Conservation (phyloP, 2,888 invertebrate genomes). For the Drosophila mulleri region DNA sequence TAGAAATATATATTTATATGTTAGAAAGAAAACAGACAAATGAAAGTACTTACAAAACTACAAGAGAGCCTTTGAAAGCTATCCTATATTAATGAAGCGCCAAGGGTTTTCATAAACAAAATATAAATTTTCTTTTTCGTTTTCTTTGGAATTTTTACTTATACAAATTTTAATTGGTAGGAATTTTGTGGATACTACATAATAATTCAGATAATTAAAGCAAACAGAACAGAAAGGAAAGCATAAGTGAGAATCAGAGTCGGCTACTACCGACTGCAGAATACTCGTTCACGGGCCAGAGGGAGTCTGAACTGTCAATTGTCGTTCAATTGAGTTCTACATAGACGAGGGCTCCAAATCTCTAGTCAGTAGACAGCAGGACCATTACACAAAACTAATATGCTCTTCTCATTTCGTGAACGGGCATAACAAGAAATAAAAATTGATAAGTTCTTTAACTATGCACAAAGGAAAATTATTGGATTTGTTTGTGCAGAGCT, state of each 20-base stretch:
- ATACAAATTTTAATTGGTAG: slow-evolving; percentile 32
- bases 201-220: slow-evolving; percentile 16
- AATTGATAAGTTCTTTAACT: background rate
- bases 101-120: slow-evolving; percentile 88
- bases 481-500: slow-evolving; percentile 17
- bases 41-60: slow-evolving; percentile 86
- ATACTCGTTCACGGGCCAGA: background rate
- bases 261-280: background rate
- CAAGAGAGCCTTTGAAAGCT: slow-evolving; percentile 85
- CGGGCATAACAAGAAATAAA: background rate
- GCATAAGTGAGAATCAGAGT: background rate
- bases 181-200: slow-evolving; percentile 43
- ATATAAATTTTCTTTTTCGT: slow-evolving; percentile 90
- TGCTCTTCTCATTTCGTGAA: background rate
- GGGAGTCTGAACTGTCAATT: background rate
- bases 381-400: background rate
- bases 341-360: background rate
- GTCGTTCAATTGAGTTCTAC: background rate
- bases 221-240: slow-evolving; percentile 15
- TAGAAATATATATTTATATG: slow-evolving; percentile 51
- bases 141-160: slow-evolving; percentile 44
- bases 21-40: slow-evolving; percentile 80
- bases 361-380: background rate
- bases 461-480: slow-evolving; percentile 28
- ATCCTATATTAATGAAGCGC: slow-evolving; percentile 85